Percentiles rank a stretch among this genome's conserved stretches.
Conservation (phyloP, 2,113 vertebrate species). For the Anguilla japonica region DNA sequence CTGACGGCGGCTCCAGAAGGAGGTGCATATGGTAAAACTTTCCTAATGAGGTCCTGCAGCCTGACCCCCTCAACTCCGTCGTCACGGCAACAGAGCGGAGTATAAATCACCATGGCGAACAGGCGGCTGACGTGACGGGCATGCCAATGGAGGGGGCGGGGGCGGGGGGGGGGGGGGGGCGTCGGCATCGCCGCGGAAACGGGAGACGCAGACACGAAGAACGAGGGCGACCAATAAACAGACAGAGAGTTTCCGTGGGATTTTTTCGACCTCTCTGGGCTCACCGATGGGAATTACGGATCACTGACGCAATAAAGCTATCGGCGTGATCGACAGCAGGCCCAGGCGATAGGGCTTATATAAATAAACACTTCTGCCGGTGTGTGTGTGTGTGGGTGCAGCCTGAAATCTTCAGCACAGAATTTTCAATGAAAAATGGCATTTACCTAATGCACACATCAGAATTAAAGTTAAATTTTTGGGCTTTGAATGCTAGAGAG, state of each 20-base stretch:
- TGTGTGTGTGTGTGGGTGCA: too few species aligned
- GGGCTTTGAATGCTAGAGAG: too few species aligned
- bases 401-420: too few species aligned
- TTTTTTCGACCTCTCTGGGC: too few species aligned
- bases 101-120: constrained; percentile 65
- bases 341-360: too few species aligned
- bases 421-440: too few species aligned
- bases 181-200: neutral
- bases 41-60: constrained; percentile 57
- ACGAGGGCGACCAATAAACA: constrained; percentile 29
- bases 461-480: too few species aligned
- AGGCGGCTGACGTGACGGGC: constrained; percentile 66
- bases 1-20: constrained; percentile 21
- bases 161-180: constrained; percentile 47
- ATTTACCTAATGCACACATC: too few species aligned
- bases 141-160: constrained; percentile 37
- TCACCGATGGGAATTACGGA: too few species aligned
- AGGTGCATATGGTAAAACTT: constrained; percentile 37
- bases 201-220: neutral
- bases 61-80: constrained; percentile 65
- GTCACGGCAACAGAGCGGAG: constrained; percentile 74
- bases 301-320: too few species aligned
- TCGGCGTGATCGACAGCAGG: too few species aligned
- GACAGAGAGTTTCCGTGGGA: constrained; percentile 9
- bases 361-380: too few species aligned